Evolutionary conservation across 2,888 invertebrate genomes (phyloP).

Genomic region (Hydrotaea cyrtoneurina): DNA sequence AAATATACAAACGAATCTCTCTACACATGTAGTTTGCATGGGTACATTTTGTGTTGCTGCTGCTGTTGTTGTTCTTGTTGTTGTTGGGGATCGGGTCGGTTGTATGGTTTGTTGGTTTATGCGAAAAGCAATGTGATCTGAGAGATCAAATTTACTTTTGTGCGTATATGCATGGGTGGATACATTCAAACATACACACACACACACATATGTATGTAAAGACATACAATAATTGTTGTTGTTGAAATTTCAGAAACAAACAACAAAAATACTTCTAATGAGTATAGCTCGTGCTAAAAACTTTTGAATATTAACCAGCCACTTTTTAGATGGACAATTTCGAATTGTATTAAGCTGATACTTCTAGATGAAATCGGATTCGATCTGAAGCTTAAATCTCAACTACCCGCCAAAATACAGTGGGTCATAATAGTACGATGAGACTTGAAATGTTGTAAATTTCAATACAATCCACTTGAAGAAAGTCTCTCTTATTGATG

Average conservation of each 20-base stretch:
- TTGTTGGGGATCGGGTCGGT: background rate
- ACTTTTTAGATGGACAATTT: background rate
- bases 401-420: too few relatives aligned
- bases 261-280: slow-evolving; percentile 15
- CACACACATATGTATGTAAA: too few relatives aligned
- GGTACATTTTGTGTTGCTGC: background rate
- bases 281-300: slow-evolving; percentile 58
- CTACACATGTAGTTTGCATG: slow-evolving; percentile 17
- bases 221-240: slow-evolving; percentile 29
- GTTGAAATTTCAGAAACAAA: slow-evolving; percentile 44
- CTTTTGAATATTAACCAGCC: slow-evolving; percentile 2
- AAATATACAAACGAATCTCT: background rate
- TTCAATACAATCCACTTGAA: too few relatives aligned
- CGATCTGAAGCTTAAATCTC: too few relatives aligned
- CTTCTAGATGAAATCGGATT: background rate
- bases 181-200: too few relatives aligned
- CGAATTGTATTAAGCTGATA: background rate
- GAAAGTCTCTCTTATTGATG: too few relatives aligned
- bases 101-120: slow-evolving; percentile 35
- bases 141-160: slow-evolving; percentile 61
- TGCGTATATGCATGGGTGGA: background rate
- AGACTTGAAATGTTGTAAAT: too few relatives aligned
- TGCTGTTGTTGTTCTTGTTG: too few relatives aligned
- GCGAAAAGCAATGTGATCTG: slow-evolving; percentile 59
- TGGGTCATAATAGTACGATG: too few relatives aligned